Evolutionary conservation across 2,797 vertebrate genomes (phyloP).

Genomic region (Falco novaeseelandiae): DNA sequence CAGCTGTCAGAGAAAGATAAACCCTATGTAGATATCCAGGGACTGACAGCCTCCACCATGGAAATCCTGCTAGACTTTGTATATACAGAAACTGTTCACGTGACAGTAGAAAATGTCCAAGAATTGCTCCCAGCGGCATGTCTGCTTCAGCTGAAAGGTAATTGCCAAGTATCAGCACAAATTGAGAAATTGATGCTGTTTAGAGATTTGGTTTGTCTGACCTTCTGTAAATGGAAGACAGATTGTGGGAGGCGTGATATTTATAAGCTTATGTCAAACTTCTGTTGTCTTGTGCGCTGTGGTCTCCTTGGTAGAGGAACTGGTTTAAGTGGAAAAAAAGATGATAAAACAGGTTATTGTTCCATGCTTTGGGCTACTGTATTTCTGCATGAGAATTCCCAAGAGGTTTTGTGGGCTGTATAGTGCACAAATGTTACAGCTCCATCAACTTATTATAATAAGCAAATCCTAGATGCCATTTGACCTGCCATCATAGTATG

Average conservation of each 20-base stretch:
- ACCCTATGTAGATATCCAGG: conserved; percentile 97
- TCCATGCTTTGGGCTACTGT: not conserved
- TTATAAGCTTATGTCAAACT: not conserved
- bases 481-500: not conserved
- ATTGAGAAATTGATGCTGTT: not conserved
- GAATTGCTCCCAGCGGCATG: conserved; percentile 95
- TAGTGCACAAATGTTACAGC: not conserved
- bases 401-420: not conserved
- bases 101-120: conserved; percentile 97
- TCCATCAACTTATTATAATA: not conserved
- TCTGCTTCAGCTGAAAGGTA: conserved; percentile 97
- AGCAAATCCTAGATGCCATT: not conserved
- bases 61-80: conserved; percentile 98
- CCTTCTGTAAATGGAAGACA: not conserved
- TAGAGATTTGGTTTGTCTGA: not conserved
- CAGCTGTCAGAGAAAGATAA: conserved; percentile 97
- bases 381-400: not conserved
- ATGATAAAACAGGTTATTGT: not conserved
- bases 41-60: conserved; percentile 95
- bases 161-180: not conserved
- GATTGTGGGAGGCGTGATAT: not conserved
- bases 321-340: not conserved
- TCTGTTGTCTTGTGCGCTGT: not conserved
- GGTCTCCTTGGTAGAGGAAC: not conserved
- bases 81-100: conserved; percentile 96